Evolutionary conservation across 2,113 vertebrate species (phyloP), one percentile per base, ranked within the genome.

Genomic region (Forbesichthys papilliferus): DNA sequence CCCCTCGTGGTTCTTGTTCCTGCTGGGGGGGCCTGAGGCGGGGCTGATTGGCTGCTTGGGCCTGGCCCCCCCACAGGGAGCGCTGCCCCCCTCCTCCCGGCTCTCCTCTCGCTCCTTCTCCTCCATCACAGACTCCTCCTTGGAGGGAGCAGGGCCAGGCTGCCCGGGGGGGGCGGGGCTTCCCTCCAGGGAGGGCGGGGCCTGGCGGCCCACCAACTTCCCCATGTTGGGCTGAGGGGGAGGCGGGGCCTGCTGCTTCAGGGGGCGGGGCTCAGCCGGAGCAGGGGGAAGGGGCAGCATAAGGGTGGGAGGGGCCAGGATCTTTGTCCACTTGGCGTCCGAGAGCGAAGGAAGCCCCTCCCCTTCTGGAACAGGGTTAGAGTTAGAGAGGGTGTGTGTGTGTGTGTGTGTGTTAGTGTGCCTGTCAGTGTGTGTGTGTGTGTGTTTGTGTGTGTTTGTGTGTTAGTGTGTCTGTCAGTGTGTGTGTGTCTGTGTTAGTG

Each of bases 91-190:
- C 90, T 99, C 98, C 72, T 94, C 96, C 73, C 98, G 99, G 93
- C 97, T 98, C 85, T 99, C 98, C 81, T 99, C 98, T 89, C 98
- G 95, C 85, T 99, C 98, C 75, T 99, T 99, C 90, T 99, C 98
- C 90, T 99, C 98, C 3, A 95, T 98, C 61, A 98, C 95, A 0
- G 95, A 98, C 87, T 99, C 98, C 91, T 99, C 98, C 88, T 99
- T 99, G 70, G 96, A 98, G 69, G 95, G 92, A 64, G 11, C 3
- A 51, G 65, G 16, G 46, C 55, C 47, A 60, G 60, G 49, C 54
- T 49, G 72, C 20, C 62, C 80, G 9, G 86, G 79, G 68, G 75
- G 81, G 46, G 66, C 53, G 14, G 66, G 54, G 52, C 61, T 68
- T 8, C 72, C 55, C 0, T 86, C 90, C 78, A 82, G 92, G 75